Conservation (phyloP, 2,113 vertebrate genomes). For the Turnix velox region DNA sequence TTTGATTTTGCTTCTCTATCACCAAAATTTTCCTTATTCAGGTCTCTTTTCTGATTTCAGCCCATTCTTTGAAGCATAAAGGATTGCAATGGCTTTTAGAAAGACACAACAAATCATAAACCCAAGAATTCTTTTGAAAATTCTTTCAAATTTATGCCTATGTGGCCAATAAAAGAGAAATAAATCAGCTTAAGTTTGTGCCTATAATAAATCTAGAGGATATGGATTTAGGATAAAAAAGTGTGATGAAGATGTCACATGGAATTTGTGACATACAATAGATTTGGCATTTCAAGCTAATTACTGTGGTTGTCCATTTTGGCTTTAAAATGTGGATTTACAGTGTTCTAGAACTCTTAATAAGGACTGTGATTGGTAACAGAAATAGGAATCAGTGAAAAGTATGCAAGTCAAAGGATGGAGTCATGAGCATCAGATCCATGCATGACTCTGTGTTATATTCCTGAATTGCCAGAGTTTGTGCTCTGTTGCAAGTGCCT, state of each 20-base stretch:
- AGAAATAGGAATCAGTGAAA: neutral
- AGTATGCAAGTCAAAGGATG: neutral
- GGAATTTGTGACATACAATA: neutral
- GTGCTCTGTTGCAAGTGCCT: neutral
- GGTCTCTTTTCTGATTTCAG: neutral
- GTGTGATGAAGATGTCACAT: neutral
- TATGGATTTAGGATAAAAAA: neutral
- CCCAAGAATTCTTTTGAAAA: no score
- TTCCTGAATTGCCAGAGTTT: fast-evolving
- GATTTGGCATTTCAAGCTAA: neutral
- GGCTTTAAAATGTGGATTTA: neutral
- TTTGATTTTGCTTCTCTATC: neutral
- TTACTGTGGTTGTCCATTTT: neutral
- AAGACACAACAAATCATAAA: neutral
- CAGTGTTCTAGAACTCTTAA: no score
- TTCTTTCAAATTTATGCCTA: neutral
- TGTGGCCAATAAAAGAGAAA: neutral
- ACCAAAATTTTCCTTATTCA: neutral
- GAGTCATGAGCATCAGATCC: neutral
- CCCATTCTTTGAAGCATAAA: neutral
- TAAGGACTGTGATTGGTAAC: no score
- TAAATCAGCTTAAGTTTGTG: neutral
- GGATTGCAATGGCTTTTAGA: neutral
- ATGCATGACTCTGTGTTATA: neutral
- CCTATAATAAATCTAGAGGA: neutral